Conservation (phyloP, 37 sponge, comb jelly and placozoan genomes). For the Halisarca cf. caerulea region DNA sequence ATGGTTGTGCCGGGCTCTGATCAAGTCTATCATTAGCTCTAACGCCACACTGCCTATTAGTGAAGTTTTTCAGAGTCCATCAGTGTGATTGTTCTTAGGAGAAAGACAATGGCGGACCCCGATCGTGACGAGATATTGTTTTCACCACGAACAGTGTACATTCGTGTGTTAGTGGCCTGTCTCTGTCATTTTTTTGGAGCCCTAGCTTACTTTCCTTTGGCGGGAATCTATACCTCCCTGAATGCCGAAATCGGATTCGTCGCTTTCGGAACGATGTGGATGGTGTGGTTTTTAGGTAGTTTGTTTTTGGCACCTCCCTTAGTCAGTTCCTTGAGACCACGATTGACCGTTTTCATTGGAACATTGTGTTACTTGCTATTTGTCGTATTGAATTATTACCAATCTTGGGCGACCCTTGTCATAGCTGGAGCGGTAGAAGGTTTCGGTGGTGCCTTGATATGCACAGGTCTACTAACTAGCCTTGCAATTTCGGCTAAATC, state of each 20-base stretch:
- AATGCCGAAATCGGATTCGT: constrained; percentile 8
- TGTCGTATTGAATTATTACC: constrained; percentile 53
- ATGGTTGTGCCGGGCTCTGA: too few species aligned
- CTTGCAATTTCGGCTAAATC: not conserved
- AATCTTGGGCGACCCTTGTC: constrained; percentile 62
- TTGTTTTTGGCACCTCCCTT: too few species aligned
- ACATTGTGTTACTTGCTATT: constrained; percentile 10
- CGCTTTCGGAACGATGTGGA: not conserved
- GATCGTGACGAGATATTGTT: too few species aligned
- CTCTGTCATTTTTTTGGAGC: not conserved
- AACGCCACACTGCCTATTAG: too few species aligned
- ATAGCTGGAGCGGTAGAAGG: constrained; percentile 54
- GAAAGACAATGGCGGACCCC: too few species aligned
- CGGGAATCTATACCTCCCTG: not conserved
- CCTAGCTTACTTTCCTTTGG: not conserved
- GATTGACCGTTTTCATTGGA: too few species aligned
- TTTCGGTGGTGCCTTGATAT: constrained; percentile 56
- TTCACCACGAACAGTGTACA: too few species aligned
- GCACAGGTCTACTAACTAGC: constrained; percentile 23
- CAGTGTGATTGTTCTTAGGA: too few species aligned
- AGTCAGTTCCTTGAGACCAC: too few species aligned
- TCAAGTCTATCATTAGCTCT: too few species aligned
- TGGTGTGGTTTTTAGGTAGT: not conserved
- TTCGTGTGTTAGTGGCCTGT: not conserved
- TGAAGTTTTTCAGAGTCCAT: too few species aligned